These are phyloP conservation scores for Thamnophis sirtalis DNA, from an alignment of 2,113 vertebrate genomes.

Conservation along the genomic window DNA sequence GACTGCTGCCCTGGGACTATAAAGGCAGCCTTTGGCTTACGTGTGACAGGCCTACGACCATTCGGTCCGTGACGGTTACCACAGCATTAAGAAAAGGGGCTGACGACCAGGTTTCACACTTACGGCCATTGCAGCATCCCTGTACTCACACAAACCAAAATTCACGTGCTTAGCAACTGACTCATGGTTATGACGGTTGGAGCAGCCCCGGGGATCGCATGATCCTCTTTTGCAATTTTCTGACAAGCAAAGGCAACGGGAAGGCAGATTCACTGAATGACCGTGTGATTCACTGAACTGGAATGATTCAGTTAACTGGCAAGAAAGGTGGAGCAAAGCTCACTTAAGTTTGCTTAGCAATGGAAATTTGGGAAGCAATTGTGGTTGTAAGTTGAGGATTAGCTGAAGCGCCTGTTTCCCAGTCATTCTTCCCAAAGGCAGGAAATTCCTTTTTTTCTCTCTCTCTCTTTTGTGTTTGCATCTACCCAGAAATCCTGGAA, in stretches of 20 bases:
- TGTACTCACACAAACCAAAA: neutral
- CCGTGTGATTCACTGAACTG: too few species aligned
- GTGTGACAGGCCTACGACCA: neutral
- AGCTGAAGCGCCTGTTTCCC: neutral
- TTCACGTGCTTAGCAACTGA: neutral
- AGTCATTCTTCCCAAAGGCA: neutral
- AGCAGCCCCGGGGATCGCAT: neutral
- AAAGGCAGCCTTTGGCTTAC: neutral
- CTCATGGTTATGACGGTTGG: fast-evolving
- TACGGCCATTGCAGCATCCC: neutral
- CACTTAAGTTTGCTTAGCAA: too few species aligned
- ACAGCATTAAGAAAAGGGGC: neutral
- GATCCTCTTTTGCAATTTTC: neutral
- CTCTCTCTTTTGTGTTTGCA: neutral
- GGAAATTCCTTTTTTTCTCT: neutral
- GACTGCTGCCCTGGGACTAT: neutral
- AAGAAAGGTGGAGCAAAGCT: too few species aligned
- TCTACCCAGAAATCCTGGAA: neutral
- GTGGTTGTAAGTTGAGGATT: too few species aligned
- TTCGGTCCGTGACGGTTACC: neutral
- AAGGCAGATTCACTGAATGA: too few species aligned
- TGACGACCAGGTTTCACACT: neutral
- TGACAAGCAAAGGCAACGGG: too few species aligned
- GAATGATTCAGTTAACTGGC: too few species aligned
- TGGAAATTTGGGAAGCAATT: too few species aligned